These are phyloP conservation scores for Clamator glandarius DNA, from an alignment of 2,797 vertebrate species.

Conservation along the genomic window DNA sequence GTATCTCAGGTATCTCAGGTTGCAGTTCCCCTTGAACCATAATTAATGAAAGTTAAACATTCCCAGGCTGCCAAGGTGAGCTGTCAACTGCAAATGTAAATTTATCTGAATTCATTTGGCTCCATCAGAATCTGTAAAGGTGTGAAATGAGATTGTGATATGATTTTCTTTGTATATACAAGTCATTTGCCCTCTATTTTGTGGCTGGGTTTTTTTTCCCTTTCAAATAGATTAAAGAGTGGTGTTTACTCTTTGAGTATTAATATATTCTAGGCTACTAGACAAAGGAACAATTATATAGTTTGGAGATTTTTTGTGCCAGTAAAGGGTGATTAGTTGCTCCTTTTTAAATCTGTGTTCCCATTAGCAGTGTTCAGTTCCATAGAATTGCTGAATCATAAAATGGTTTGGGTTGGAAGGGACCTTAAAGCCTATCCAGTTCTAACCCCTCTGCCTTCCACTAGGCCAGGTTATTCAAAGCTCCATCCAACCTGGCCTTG, in stretches of 20 bases:
- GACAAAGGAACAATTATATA: conserved; percentile 1
- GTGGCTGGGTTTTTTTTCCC: neutral
- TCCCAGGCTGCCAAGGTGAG: conserved; percentile 33
- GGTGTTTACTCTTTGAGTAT: neutral
- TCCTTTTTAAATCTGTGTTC: neutral
- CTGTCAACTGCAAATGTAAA: conserved; percentile 28
- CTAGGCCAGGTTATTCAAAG: too few species aligned
- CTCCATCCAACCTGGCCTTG: too few species aligned
- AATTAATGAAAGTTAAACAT: conserved; percentile 64
- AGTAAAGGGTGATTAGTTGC: neutral
- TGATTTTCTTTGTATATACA: neutral
- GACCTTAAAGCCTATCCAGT: too few species aligned
- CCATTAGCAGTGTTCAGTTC: neutral
- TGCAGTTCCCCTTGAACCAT: conserved; percentile 60
- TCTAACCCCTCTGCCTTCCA: too few species aligned
- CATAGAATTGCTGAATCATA: too few species aligned
- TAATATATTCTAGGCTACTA: neutral
- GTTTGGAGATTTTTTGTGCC: neutral
- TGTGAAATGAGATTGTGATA: conserved; percentile 15
- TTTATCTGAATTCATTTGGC: conserved; percentile 24
- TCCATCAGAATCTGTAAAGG: neutral
- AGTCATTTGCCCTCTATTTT: neutral
- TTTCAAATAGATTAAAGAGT: neutral
- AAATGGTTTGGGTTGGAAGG: too few species aligned
- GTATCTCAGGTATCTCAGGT: conserved; percentile 41